Conservation (phyloP, 1,140 invertebrate genomes). For the Euborellia annulipes region DNA sequence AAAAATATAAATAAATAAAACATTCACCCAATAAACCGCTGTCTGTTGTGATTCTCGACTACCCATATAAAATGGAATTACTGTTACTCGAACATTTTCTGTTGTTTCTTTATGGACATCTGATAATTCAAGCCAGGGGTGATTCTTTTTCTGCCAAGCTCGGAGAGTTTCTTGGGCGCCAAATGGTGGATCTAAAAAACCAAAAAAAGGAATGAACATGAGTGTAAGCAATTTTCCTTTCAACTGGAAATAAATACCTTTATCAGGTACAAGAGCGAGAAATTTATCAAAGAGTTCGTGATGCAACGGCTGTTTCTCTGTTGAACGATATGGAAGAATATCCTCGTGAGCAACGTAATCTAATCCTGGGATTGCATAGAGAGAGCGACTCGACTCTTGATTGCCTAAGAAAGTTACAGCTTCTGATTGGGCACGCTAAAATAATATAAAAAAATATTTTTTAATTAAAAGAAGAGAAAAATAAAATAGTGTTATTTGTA, state of each 20-base stretch:
- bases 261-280: slow-evolving; percentile 59
- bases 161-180: slow-evolving; percentile 73
- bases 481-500: background rate
- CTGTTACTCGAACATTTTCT: slow-evolving; percentile 85
- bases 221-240: too few relatives aligned
- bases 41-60: slow-evolving; percentile 75
- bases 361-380: slow-evolving; percentile 88
- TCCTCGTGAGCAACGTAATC: slow-evolving; percentile 97
- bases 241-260: too few relatives aligned
- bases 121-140: slow-evolving; percentile 89
- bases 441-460: slow-evolving; percentile 14
- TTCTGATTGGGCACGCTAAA: slow-evolving; percentile 84
- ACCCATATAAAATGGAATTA: slow-evolving; percentile 96
- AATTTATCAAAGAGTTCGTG: slow-evolving; percentile 97
- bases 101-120: slow-evolving; percentile 98
- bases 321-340: slow-evolving; percentile 69
- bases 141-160: slow-evolving; percentile 95
- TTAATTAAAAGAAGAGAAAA: slow-evolving; percentile 6
- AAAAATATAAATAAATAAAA: too few relatives aligned
- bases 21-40: slow-evolving; percentile 77
- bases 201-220: slow-evolving; percentile 6
- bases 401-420: slow-evolving; percentile 94
- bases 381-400: slow-evolving; percentile 79
- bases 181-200: slow-evolving; percentile 61
- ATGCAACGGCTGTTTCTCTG: slow-evolving; percentile 66